Percentiles rank a stretch among this genome's conserved stretches.
Evolutionary conservation across 2,113 vertebrate species (phyloP).

Genomic region (Seriola quinqueradiata): DNA sequence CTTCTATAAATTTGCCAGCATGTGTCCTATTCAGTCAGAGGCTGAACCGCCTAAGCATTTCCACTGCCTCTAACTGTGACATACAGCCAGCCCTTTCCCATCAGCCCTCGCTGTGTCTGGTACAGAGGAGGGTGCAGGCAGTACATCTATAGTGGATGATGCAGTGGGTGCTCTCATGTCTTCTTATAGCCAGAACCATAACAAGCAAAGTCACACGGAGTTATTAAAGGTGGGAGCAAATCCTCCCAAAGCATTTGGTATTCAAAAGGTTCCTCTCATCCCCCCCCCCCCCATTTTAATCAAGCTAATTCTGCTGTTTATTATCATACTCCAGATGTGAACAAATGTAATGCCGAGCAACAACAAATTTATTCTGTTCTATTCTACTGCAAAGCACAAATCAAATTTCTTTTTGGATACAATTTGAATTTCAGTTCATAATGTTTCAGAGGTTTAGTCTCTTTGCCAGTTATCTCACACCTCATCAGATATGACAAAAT

Average conservation of each 20-base stretch:
- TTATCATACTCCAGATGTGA: not conserved
- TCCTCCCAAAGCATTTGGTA: conserved; percentile 55
- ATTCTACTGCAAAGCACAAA: not conserved
- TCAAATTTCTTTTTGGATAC: not conserved
- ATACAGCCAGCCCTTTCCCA: conserved; percentile 50
- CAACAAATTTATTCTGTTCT: not conserved
- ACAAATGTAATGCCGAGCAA: not conserved
- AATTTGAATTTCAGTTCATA: not conserved
- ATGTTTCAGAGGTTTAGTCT: not conserved
- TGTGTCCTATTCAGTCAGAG: conserved; percentile 57
- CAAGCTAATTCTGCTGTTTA: not conserved
- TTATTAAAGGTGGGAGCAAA: conserved; percentile 46
- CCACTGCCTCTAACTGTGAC: conserved; percentile 60
- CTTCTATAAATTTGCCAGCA: conserved; percentile 80
- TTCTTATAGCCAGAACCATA: conserved; percentile 47
- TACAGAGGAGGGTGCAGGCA: conserved; percentile 19
- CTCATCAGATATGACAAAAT: conserved; percentile 32
- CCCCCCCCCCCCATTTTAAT: not conserved
- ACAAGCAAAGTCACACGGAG: conserved; percentile 63
- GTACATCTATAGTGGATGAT: conserved; percentile 25
- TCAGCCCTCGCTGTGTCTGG: conserved; percentile 47
- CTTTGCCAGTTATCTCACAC: not conserved
- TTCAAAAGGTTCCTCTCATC: conserved; percentile 31
- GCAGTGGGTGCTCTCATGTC: conserved; percentile 9
- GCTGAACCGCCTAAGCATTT: conserved; percentile 44